Percentiles rank a stretch among this genome's conserved stretches.
These are phyloP conservation scores for Atlantisia rogersi DNA, from an alignment of 2,113 vertebrate genomes.

Conservation along the genomic window DNA sequence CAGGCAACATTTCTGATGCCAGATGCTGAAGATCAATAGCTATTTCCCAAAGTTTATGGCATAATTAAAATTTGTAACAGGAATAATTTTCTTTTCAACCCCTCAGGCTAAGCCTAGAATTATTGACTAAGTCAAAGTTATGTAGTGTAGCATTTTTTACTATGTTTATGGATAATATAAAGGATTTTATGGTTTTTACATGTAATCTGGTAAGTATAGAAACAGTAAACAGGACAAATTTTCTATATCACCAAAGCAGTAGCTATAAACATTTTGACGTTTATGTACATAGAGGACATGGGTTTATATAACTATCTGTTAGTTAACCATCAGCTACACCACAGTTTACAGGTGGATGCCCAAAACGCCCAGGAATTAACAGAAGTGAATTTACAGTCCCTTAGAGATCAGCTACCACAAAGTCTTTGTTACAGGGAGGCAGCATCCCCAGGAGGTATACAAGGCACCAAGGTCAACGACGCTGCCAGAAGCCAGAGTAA, in stretches of 20 bases:
- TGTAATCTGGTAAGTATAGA: slow-evolving; percentile 67
- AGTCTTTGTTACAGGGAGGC: neutral
- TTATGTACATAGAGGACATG: neutral
- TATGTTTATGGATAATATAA: slow-evolving; percentile 77
- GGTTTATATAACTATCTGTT: neutral
- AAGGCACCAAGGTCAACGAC: neutral
- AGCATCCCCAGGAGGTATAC: neutral
- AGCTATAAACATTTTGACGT: slow-evolving; percentile 12
- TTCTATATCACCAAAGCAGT: neutral
- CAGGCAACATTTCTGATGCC: slow-evolving; percentile 58
- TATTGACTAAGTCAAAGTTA: slow-evolving; percentile 78
- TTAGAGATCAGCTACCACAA: neutral
- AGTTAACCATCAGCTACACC: neutral
- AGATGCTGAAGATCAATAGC: slow-evolving; percentile 82
- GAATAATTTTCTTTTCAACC: slow-evolving; percentile 77
- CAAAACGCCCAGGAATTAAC: slow-evolving; percentile 12
- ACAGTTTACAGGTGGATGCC: neutral
- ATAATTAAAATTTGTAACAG: slow-evolving; percentile 84
- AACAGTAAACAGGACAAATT: slow-evolving; percentile 53
- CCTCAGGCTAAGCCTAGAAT: slow-evolving; percentile 76
- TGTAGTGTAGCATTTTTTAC: slow-evolving; percentile 72
- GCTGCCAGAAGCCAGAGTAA: neutral
- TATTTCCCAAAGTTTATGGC: slow-evolving; percentile 78
- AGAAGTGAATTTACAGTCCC: neutral
- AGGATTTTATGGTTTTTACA: slow-evolving; percentile 70